Percentiles rank a stretch among this genome's conserved stretches.
Conservation (phyloP, 2,888 invertebrate genomes). For the Mimachlamys varia region DNA sequence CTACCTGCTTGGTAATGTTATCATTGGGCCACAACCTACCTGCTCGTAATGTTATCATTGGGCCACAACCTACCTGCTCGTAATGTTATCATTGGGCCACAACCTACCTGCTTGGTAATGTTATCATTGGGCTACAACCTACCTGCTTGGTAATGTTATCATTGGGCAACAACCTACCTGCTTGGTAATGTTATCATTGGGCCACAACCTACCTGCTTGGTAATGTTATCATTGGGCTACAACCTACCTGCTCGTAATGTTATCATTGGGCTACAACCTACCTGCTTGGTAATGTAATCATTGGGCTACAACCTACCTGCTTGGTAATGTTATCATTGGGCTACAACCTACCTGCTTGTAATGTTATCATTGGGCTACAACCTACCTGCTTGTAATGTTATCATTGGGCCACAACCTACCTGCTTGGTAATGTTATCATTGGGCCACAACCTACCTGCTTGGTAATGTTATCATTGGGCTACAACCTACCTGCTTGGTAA, state of each 20-base stretch:
- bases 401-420: constrained; percentile 47
- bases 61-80: constrained; percentile 50
- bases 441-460: no score
- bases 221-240: constrained; percentile 46
- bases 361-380: constrained; percentile 37
- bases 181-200: constrained; percentile 51
- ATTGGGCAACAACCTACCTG: constrained; percentile 49
- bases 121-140: constrained; percentile 39
- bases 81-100: constrained; percentile 46
- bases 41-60: constrained; percentile 53
- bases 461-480: no score
- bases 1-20: constrained; percentile 57
- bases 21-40: constrained; percentile 47
- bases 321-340: constrained; percentile 52
- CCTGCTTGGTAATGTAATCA: constrained; percentile 55
- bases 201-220: constrained; percentile 51
- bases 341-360: constrained; percentile 52
- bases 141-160: constrained; percentile 57
- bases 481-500: no score
- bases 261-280: constrained; percentile 44
- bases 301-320: constrained; percentile 49
- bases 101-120: constrained; percentile 54
- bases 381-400: constrained; percentile 56
- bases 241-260: constrained; percentile 54
- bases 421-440: constrained; percentile 54